A percentile compares a stretch with the other conserved stretches of the same genome.
Evolutionary conservation across 1,140 invertebrate genomes (phyloP).

Genomic region (Hycleus cichorii): DNA sequence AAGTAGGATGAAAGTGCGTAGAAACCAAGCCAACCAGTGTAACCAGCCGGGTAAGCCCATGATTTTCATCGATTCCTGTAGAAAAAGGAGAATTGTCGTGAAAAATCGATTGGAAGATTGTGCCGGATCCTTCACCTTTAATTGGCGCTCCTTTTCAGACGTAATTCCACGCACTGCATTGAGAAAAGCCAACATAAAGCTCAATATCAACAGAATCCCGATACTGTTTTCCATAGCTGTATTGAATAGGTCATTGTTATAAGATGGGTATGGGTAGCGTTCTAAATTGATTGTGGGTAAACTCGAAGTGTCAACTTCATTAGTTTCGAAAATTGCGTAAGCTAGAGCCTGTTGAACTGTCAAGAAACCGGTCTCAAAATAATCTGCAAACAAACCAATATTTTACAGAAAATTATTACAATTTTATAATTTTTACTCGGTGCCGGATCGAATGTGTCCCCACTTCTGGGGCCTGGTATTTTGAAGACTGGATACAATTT

Average conservation of each 20-base stretch:
- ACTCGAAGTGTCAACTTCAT: constrained; percentile 26
- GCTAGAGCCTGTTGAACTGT: constrained; percentile 59
- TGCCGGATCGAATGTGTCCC: too few species aligned
- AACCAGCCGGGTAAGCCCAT: constrained; percentile 78
- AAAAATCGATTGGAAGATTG: too few species aligned
- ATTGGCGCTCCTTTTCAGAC: constrained; percentile 54
- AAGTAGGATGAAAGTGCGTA: constrained; percentile 66
- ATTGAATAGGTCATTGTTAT: constrained; percentile 61
- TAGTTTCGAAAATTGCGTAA: constrained; percentile 31
- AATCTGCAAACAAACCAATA: constrained; percentile 46
- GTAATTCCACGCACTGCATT: constrained; percentile 66
- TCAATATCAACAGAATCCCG: constrained; percentile 67
- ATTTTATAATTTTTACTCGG: too few species aligned
- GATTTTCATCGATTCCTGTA: constrained; percentile 35
- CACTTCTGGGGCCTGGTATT: too few species aligned
- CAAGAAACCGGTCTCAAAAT: constrained; percentile 61
- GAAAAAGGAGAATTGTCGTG: too few species aligned
- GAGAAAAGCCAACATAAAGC: constrained; percentile 69
- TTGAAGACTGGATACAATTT: constrained; percentile 48
- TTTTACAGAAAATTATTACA: too few species aligned
- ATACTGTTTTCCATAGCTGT: constrained; percentile 61
- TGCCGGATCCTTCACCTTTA: constrained; percentile 46
- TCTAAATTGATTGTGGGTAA: constrained; percentile 44
- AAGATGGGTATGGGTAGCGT: constrained; percentile 68
- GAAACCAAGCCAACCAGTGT: constrained; percentile 79